These are phyloP conservation scores for Peromyscus melanophrys DNA, from an alignment of 2,797 vertebrate species.

Conservation along the genomic window DNA sequence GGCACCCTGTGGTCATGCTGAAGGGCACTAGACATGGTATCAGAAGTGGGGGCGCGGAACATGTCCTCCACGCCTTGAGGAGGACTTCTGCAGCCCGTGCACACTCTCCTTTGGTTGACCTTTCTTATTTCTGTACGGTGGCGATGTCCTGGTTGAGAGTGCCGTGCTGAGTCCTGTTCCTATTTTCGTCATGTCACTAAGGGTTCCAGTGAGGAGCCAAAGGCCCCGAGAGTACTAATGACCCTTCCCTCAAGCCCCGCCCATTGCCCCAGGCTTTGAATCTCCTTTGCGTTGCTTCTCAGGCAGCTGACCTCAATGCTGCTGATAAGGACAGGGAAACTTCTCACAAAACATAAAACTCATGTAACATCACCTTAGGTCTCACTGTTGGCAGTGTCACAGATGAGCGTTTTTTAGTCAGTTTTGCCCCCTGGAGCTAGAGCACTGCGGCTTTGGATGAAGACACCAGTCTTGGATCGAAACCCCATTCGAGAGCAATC, in stretches of 20 bases:
- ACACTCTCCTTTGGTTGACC: neutral
- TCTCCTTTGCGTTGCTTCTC: slow-evolving; percentile 92
- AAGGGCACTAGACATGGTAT: too few relatives aligned
- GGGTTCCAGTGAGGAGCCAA: slow-evolving; percentile 91
- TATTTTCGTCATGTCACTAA: slow-evolving; percentile 64
- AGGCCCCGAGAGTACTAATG: slow-evolving; percentile 89
- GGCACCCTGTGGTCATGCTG: neutral
- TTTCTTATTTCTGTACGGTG: slow-evolving; percentile 60
- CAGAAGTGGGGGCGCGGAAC: too few relatives aligned
- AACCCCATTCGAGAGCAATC: slow-evolving; percentile 73
- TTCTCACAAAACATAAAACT: slow-evolving; percentile 92
- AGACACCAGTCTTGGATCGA: slow-evolving; percentile 70
- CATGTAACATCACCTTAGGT: slow-evolving; percentile 90
- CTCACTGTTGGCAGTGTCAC: slow-evolving; percentile 87
- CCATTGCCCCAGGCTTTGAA: slow-evolving; percentile 91
- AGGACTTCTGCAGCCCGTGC: neutral
- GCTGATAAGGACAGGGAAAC: slow-evolving; percentile 87
- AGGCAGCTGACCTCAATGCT: slow-evolving; percentile 87
- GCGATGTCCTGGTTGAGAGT: slow-evolving; percentile 74
- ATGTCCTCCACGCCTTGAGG: neutral
- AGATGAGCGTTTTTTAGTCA: slow-evolving; percentile 84
- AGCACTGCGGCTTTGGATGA: slow-evolving; percentile 79
- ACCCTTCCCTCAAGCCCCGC: slow-evolving; percentile 83
- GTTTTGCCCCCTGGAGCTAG: slow-evolving; percentile 80
- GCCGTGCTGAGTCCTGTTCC: slow-evolving; percentile 73